Conservation (phyloP, 2,797 vertebrate genomes). For the Petrocephalus sullivani region DNA sequence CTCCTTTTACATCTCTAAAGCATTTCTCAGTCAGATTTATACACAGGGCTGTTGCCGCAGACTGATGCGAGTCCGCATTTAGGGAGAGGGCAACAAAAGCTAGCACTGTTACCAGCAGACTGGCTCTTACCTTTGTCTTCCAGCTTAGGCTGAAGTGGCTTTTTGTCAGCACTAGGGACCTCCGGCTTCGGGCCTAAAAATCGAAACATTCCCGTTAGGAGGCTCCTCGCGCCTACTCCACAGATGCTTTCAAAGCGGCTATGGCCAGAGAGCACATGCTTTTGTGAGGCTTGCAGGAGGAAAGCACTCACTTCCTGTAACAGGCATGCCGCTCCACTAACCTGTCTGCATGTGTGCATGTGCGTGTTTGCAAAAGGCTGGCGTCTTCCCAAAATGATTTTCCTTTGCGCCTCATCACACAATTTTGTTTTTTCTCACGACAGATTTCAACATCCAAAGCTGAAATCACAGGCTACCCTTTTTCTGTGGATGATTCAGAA, state of each 20-base stretch:
- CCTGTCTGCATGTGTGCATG: background rate
- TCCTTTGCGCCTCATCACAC: background rate
- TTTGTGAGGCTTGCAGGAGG: conserved; percentile 19
- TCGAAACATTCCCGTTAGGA: conserved; percentile 45
- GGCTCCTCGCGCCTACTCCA: background rate
- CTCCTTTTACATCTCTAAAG: background rate
- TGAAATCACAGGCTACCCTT: background rate
- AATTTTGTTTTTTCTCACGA: background rate
- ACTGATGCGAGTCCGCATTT: background rate
- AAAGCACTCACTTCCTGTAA: conserved; percentile 48
- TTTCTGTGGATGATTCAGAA: background rate
- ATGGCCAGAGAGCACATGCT: background rate
- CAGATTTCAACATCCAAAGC: background rate
- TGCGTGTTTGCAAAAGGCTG: background rate
- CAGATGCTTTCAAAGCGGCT: background rate
- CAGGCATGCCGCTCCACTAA: conserved; percentile 28
- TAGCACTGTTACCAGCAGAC: background rate
- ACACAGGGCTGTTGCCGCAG: background rate
- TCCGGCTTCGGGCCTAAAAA: conserved; percentile 78
- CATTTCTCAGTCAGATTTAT: background rate
- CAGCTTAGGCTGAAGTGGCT: conserved; percentile 55
- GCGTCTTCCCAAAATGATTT: background rate
- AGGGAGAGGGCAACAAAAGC: background rate
- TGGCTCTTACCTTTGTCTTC: conserved; percentile 78
- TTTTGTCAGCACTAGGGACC: conserved; percentile 71